A percentile compares a stretch with the other conserved stretches of the same genome.
phyloP scores from a whole-genome alignment of 2,888 invertebrate species.

The Euphydryas editha region DNA sequence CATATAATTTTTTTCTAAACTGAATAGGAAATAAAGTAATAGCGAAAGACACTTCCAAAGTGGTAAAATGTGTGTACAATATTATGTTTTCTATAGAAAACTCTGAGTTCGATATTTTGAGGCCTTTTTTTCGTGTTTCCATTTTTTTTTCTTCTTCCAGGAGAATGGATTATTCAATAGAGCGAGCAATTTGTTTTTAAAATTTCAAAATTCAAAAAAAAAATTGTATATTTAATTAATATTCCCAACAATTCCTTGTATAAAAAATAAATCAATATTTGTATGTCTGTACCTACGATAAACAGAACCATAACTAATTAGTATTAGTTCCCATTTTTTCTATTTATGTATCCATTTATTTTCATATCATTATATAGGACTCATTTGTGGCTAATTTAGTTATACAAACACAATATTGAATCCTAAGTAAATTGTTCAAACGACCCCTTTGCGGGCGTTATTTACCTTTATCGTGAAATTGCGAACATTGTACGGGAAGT shows the following conservation, averaged over 20 bases:
- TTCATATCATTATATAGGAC: not conserved
- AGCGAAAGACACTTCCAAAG: no score
- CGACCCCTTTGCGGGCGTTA: conserved; percentile 58
- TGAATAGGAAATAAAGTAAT: no score
- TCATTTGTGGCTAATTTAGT: conserved; percentile 28
- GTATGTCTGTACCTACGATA: not conserved
- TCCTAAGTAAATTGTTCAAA: conserved; percentile 66
- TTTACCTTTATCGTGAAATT: conserved; percentile 66
- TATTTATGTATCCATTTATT: no score
- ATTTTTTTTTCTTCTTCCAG: not conserved
- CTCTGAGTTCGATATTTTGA: not conserved
- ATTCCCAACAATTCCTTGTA: not conserved
- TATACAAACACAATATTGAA: conserved; percentile 51
- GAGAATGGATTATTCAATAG: not conserved
- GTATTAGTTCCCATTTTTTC: no score
- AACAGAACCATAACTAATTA: no score
- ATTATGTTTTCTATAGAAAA: not conserved
- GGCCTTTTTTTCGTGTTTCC: not conserved
- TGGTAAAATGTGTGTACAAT: no score
- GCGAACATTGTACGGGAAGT: conserved; percentile 50
- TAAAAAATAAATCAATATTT: not conserved
- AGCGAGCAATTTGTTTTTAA: not conserved
- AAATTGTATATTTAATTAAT: not conserved
- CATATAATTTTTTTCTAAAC: no score
- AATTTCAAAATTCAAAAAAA: not conserved